A percentile compares a stretch with the other conserved stretches of the same genome.
Evolutionary conservation across 2,113 vertebrate species (phyloP).

Genomic region (Saguinus imperator): DNA sequence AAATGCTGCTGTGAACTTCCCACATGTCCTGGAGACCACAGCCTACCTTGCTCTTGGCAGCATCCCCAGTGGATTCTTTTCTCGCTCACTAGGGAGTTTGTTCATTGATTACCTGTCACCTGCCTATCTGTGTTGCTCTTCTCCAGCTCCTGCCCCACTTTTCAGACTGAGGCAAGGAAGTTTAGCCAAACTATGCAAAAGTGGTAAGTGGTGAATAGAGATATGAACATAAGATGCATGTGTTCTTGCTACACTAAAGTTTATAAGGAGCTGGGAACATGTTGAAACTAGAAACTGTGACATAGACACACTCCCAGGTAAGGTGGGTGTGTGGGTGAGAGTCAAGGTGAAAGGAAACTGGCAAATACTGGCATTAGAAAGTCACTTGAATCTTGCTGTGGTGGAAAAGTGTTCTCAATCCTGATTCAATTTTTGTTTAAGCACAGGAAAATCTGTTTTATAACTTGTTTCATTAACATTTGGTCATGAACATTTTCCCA

Average conservation of each 20-base stretch:
- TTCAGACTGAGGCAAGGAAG: neutral
- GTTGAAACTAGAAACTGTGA: neutral
- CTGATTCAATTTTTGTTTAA: neutral
- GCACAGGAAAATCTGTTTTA: neutral
- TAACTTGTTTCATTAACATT: neutral
- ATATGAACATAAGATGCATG: neutral
- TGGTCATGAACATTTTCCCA: neutral
- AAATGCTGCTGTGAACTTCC: neutral
- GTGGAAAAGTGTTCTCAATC: neutral
- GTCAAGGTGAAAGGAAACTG: neutral
- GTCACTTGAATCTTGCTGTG: neutral
- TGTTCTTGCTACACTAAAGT: neutral
- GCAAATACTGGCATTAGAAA: neutral
- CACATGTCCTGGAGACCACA: neutral
- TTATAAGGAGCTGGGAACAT: neutral
- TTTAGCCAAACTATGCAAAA: neutral
- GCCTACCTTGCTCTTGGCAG: neutral
- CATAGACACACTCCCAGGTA: neutral
- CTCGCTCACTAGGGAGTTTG: fast-evolving
- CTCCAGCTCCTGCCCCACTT: neutral
- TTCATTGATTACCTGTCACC: neutral
- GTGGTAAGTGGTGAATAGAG: neutral
- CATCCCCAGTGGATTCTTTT: neutral
- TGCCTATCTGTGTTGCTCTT: fast-evolving
- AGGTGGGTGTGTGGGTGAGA: neutral